phyloP scores from a whole-genome alignment of 2,888 invertebrate genomes.

The Sycophila texana region DNA sequence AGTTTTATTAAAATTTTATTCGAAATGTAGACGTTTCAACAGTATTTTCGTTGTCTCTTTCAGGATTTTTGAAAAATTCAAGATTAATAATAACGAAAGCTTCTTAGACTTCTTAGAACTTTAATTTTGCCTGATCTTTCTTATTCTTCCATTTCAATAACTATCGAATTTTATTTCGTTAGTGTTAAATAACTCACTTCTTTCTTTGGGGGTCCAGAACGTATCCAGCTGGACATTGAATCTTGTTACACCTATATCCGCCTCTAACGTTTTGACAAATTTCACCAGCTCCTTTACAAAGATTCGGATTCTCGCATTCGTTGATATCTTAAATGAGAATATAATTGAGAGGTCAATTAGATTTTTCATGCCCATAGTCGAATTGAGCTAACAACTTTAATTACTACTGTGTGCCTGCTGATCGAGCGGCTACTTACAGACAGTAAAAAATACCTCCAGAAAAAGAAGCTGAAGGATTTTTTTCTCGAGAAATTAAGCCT shows the following conservation, averaged over 20 bases:
- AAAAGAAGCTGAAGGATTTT: neutral
- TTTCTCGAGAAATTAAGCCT: neutral
- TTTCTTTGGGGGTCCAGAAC: conserved; percentile 84
- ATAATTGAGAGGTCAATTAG: neutral
- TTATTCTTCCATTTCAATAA: too few relatives aligned
- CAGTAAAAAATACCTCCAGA: too few relatives aligned
- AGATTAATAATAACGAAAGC: too few relatives aligned
- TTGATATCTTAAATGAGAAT: conserved; percentile 81
- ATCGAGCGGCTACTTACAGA: neutral
- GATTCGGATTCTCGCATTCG: conserved; percentile 81
- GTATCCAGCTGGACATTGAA: conserved; percentile 92
- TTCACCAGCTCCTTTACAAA: conserved; percentile 80
- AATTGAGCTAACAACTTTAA: neutral
- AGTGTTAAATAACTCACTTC: conserved; percentile 81
- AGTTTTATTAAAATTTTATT: neutral
- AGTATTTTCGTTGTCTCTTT: too few relatives aligned
- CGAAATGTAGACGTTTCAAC: neutral
- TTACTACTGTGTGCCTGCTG: neutral
- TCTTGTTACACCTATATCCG: conserved; percentile 89
- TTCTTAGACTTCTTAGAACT: too few relatives aligned
- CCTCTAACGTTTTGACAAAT: conserved; percentile 95
- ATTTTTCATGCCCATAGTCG: neutral
- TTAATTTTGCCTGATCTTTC: too few relatives aligned
- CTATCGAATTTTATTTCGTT: too few relatives aligned
- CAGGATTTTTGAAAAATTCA: too few relatives aligned